Conservation (phyloP, 1,140 invertebrate species). For the Drosophila rufa region DNA sequence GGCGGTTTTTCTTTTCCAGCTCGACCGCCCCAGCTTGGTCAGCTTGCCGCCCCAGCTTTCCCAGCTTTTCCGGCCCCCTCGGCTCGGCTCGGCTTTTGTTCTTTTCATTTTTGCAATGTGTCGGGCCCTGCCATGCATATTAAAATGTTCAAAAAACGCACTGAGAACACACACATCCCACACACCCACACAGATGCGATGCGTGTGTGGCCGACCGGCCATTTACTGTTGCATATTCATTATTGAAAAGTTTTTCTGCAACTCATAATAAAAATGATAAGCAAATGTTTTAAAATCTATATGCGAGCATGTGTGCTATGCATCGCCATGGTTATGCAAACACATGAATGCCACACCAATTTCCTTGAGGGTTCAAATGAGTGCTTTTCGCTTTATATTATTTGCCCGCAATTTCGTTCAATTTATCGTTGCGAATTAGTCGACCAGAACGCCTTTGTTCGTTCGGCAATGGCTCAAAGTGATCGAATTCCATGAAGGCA, state of each 20-base stretch:
- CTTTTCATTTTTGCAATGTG: conserved; percentile 64
- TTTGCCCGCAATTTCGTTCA: conserved; percentile 20
- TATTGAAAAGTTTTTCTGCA: conserved; percentile 67
- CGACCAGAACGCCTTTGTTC: conserved; percentile 25
- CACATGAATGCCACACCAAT: conserved; percentile 15
- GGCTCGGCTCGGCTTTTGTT: conserved; percentile 27
- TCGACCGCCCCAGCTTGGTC: neutral
- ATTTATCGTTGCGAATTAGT: conserved; percentile 36
- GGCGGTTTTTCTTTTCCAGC: conserved; percentile 62
- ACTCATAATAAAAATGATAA: conserved; percentile 55
- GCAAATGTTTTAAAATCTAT: conserved; percentile 49
- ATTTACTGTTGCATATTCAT: conserved; percentile 75
- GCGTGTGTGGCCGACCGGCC: conserved; percentile 31
- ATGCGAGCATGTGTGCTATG: neutral
- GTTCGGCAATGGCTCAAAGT: neutral
- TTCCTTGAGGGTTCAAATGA: conserved; percentile 37
- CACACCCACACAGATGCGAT: neutral
- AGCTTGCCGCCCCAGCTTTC: neutral
- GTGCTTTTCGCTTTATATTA: conserved; percentile 6
- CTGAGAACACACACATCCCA: neutral
- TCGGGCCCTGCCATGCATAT: conserved; percentile 76
- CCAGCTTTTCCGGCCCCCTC: neutral
- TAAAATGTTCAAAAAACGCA: conserved; percentile 76
- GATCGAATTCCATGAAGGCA: neutral
- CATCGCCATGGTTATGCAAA: conserved; percentile 17